phyloP scores from a whole-genome alignment of 1,140 invertebrate species.

The Drosophila sturtevanti region DNA sequence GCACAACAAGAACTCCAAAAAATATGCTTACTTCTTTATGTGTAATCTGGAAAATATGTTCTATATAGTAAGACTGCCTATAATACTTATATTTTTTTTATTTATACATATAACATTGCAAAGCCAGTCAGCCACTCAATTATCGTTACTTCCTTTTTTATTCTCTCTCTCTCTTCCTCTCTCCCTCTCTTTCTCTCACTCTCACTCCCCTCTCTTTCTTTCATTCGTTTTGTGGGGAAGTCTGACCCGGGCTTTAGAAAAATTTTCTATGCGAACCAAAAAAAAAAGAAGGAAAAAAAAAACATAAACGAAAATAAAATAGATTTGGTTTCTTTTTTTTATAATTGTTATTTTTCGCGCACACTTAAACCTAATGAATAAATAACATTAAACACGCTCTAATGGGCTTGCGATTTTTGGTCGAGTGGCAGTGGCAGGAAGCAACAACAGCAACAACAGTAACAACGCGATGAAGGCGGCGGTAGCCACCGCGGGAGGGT shows the following conservation, averaged over 20 bases:
- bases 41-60: constrained; percentile 16
- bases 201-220: background rate
- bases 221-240: constrained; percentile 41
- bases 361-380: constrained; percentile 81
- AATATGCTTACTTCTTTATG: constrained; percentile 33
- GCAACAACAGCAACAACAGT: too few species aligned
- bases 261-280: constrained; percentile 45
- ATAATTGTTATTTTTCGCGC: constrained; percentile 81
- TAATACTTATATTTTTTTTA: constrained; percentile 59
- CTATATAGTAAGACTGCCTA: background rate
- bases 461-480: background rate
- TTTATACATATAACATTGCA: constrained; percentile 31
- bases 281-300: constrained; percentile 45
- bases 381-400: constrained; percentile 81
- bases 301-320: constrained; percentile 17
- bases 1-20: constrained; percentile 13
- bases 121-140: constrained; percentile 64
- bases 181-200: background rate
- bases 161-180: too few species aligned
- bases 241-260: constrained; percentile 58
- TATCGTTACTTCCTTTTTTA: constrained; percentile 54
- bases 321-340: constrained; percentile 50
- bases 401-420: constrained; percentile 68
- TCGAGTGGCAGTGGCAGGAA: constrained; percentile 26
- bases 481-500: constrained; percentile 43